Conservation (phyloP, 2,113 vertebrate genomes). For the Nothoprocta pentlandii region DNA sequence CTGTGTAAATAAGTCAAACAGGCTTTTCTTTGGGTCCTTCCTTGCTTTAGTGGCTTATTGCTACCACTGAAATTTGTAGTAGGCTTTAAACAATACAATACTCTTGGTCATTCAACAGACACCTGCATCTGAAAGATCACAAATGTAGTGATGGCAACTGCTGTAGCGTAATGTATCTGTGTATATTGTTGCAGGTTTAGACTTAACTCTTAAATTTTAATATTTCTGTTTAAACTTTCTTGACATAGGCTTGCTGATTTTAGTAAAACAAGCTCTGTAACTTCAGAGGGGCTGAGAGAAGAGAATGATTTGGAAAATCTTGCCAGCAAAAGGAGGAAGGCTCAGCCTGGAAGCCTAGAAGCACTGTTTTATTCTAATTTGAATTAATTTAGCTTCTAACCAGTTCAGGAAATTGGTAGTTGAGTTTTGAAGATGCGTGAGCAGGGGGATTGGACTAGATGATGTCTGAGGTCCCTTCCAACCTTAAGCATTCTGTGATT, state of each 20-base stretch:
- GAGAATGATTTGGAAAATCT: background rate
- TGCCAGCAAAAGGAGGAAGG: background rate
- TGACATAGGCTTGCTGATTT: background rate
- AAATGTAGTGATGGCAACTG: background rate
- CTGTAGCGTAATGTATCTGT: constrained; percentile 1
- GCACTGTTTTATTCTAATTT: background rate
- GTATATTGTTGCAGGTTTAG: background rate
- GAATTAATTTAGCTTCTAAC: background rate
- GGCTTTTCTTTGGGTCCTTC: background rate
- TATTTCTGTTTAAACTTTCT: background rate
- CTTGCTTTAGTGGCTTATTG: background rate
- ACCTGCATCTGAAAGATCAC: background rate
- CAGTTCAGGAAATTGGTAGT: background rate
- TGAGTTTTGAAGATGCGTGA: background rate
- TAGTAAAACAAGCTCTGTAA: background rate
- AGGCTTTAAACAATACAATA: background rate
- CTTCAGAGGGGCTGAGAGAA: constrained; percentile 7
- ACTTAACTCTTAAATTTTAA: background rate
- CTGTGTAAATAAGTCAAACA: background rate
- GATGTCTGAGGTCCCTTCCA: too few species aligned
- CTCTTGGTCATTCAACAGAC: background rate
- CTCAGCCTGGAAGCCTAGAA: constrained; percentile 1
- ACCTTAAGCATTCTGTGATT: too few species aligned
- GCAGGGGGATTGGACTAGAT: background rate
- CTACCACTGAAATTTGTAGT: background rate